Evolutionary conservation across 1,140 invertebrate genomes (phyloP).

Genomic region (Scylla paramamosain): DNA sequence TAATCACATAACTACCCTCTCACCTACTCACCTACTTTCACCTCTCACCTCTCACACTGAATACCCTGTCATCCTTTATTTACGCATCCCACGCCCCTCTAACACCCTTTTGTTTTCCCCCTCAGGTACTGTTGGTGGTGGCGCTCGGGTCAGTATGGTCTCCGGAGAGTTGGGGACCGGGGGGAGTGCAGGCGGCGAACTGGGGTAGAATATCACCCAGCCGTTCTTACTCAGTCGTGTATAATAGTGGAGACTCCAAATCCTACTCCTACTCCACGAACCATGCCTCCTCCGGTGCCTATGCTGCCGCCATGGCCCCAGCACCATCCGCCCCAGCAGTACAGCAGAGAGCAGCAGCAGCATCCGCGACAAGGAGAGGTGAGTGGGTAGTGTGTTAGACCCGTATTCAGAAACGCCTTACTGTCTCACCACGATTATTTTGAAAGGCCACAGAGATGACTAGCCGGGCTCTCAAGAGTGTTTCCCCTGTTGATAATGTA

Average conservation of each 20-base stretch:
- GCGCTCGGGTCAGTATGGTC: constrained; percentile 4
- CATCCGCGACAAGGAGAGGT: not conserved
- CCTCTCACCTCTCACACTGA: too few relatives aligned
- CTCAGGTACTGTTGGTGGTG: constrained; percentile 56
- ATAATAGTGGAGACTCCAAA: not conserved
- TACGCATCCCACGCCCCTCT: not conserved
- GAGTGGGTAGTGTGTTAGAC: not conserved
- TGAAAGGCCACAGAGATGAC: too few relatives aligned
- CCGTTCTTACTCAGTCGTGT: constrained; percentile 24
- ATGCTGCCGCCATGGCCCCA: not conserved
- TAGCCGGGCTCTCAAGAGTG: too few relatives aligned
- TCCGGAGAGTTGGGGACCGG: constrained; percentile 42
- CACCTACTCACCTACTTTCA: not conserved
- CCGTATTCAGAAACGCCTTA: too few relatives aligned
- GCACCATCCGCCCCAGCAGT: not conserved
- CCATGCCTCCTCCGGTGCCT: constrained; percentile 30
- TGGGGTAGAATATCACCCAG: not conserved
- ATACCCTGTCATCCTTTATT: too few relatives aligned
- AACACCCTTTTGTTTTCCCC: not conserved
- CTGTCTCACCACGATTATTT: too few relatives aligned
- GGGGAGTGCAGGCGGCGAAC: not conserved
- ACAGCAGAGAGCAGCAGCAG: not conserved
- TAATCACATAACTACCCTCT: not conserved
- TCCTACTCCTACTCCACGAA: constrained; percentile 1
- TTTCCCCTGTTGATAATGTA: too few relatives aligned